Evolutionary conservation across 2,888 invertebrate genomes (phyloP), one percentile per base, ranked within the genome.

Genomic region (Trachelus troglodyta): DNA sequence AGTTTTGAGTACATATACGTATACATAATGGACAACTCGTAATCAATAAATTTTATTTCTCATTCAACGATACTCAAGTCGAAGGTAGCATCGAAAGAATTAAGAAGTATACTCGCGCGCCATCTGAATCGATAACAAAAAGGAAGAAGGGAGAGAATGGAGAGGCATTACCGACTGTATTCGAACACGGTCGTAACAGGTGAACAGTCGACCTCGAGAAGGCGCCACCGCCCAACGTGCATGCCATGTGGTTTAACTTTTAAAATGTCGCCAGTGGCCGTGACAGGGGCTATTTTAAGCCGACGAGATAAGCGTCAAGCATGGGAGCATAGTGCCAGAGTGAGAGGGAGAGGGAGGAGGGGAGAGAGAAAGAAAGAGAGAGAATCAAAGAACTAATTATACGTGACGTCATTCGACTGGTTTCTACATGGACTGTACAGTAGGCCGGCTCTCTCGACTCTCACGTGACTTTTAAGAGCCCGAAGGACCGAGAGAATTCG

Each of bases 261-360:
- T 90, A 86, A 90, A 89, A 90, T 90, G 90, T 90, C 90, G 89
- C 88, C 86, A 87, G 88, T 91, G 90, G 90, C 91, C 91, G 89
- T 91, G 90, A 91, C 90, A 90, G 88, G 85, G 81, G 89, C 88
- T 91, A 91, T 90, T 91, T 91, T 91, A 91, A 91, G 90, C 87
- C 86, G 85, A 80, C 87, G 88, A 90, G 91, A 91, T 91, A 91
- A 91, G 90, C 90, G 85, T 82, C 84, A 82, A 81, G 71, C 31
- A 69, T 30, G 71, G 71, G 76, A 79, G 77, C 75, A 78, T 74
- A 69, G 79, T 77, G 76, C 71, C 71, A 34, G 75, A 80, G 69
- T 40, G 73, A 78, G 75, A 73, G 74, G 74, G 35, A 68, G 68
- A 69, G 31, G 35, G 68, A 69, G 74, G 76, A 31, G 68, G 68